Base-by-base conservation (phyloP, 2,113 vertebrate species). In the Megaceryle torquata region DNA sequence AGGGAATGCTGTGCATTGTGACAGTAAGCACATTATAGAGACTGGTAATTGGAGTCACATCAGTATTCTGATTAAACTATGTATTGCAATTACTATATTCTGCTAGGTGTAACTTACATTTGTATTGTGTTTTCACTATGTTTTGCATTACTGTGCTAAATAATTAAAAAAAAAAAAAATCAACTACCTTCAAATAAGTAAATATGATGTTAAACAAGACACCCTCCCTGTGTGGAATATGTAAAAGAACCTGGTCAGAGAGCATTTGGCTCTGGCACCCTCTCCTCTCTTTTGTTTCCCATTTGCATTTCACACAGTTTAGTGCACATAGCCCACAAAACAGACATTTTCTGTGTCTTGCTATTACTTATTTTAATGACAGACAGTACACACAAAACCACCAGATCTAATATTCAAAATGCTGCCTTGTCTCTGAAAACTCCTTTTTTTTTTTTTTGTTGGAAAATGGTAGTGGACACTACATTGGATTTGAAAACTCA, bases 291-390 rank as follows among this genome's bases (percentile, higher is more conserved):
- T 82, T 63, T 59, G 12, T 39, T 53, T 75, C 1, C 33, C 22
- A 64, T 19, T 41, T 26, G 16, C 11, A 71, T 82, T 94, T 82
- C 4, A 3, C 20, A 15, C 4, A 17, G 43, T 60, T 82, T 46
- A 54, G 12, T 35, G 39, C 48, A 68, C 82, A 43, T 1, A 85
- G 35, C 9, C 28, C 19, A 41, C 8, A 54, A 13, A 11, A 31
- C 0, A 1, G 18, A 20, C 0, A 1, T 39, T 60, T 70, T 59
- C 37, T 46, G 4, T 35, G 10, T 60, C 41, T 28, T 57, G 19
- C 48, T 85, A 37, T 11, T 28, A 63, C 24, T 77, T 46, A 57
- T 28, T 80, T 84, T 87, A 64, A 51, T 26, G 33, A 41, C 11
- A 59, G 13, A 9, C 43, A 60, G 17, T 13, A 80, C 12, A 60